Conservation (phyloP, 2,888 invertebrate species). For the Pammene fasciana region DNA sequence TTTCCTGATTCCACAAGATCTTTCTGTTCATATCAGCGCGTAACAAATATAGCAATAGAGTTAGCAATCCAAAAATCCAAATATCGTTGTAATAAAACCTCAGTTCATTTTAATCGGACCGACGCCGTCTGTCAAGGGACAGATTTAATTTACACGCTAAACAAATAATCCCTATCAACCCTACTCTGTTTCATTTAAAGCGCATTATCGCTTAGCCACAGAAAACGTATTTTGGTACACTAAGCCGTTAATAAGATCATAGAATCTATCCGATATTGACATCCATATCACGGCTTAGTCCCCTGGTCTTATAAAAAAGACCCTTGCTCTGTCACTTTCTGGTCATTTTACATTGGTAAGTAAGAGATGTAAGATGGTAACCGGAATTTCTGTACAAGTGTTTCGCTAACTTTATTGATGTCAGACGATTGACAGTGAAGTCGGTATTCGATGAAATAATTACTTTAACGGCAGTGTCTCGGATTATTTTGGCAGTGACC, state of each 20-base stretch:
- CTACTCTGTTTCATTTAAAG: neutral
- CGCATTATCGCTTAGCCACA: neutral
- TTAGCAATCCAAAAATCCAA: constrained; percentile 21
- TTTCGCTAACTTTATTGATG: constrained; percentile 37
- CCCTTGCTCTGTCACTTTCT: constrained; percentile 2
- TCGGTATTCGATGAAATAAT: constrained; percentile 36
- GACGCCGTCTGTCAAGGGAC: constrained; percentile 40
- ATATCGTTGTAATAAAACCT: constrained; percentile 23
- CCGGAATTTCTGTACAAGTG: constrained; percentile 10
- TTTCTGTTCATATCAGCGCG: too few relatives aligned
- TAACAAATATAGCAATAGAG: too few relatives aligned
- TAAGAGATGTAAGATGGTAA: constrained; percentile 22
- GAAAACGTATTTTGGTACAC: constrained; percentile 6
- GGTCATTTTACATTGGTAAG: neutral
- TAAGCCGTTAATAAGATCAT: constrained; percentile 42
- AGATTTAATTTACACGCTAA: constrained; percentile 40
- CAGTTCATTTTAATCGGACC: constrained; percentile 42
- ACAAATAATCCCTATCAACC: neutral
- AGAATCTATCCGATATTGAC: constrained; percentile 39
- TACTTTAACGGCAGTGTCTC: constrained; percentile 19
- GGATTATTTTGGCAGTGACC: constrained; percentile 27
- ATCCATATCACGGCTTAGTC: constrained; percentile 36
- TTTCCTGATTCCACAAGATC: too few relatives aligned
- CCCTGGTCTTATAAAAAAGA: constrained; percentile 10
- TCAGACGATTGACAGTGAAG: constrained; percentile 32